Evolutionary conservation across 2,888 invertebrate species (phyloP).

Genomic region (Aleiodes testaceus): DNA sequence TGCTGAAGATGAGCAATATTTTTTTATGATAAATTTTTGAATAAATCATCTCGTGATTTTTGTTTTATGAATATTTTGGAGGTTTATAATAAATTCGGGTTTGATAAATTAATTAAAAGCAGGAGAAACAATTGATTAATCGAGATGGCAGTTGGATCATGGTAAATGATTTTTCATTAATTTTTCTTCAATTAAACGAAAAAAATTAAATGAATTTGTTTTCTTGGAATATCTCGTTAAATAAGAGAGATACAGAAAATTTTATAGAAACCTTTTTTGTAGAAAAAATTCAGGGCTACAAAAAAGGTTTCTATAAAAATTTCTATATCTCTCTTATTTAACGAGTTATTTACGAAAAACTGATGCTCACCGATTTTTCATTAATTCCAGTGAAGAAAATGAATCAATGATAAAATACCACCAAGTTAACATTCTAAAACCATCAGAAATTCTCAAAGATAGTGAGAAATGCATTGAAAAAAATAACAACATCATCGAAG

Average conservation of each 20-base stretch:
- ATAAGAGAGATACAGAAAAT: too few species aligned
- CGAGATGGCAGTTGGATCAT: constrained; percentile 30
- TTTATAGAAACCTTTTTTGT: background rate
- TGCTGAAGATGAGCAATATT: too few species aligned
- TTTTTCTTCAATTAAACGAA: background rate
- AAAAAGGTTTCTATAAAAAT: background rate
- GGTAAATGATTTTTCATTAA: constrained; percentile 16
- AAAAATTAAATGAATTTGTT: background rate
- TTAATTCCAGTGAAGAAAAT: constrained; percentile 54
- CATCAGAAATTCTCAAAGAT: constrained; percentile 31
- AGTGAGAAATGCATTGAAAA: constrained; percentile 55
- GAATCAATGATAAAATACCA: constrained; percentile 55
- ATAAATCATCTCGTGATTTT: too few species aligned
- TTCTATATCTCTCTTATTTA: background rate
- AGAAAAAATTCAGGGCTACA: too few species aligned
- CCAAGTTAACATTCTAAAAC: constrained; percentile 42
- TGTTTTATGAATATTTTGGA: too few species aligned
- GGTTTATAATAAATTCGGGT: background rate
- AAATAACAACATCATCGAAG: constrained; percentile 51
- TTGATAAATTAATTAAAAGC: background rate
- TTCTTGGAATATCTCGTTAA: background rate
- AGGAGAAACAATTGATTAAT: background rate
- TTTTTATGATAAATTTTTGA: too few species aligned
- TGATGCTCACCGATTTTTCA: background rate
- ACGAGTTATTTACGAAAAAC: too few species aligned